Base-by-base conservation (phyloP, 2,888 invertebrate species). In the Apamea epomidion region DNA sequence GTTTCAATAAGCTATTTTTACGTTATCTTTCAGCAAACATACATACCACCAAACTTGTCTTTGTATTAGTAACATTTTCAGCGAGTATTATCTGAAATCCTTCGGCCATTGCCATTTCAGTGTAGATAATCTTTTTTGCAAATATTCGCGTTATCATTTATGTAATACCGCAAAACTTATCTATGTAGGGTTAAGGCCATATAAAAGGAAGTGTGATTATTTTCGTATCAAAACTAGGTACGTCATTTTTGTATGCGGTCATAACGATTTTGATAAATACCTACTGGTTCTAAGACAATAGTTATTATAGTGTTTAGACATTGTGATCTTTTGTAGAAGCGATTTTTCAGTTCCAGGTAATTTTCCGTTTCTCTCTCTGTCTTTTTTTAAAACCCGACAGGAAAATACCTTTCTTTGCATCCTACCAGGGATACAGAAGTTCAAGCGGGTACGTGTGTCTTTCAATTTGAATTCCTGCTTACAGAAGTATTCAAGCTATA, bases 121-220 rank as follows among this genome's bases (percentile, higher is more conserved):
- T 58, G 60, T 5, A 78, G 87, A 88, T 89, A 81, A 89, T 86
- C 77, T 69, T 81, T 89, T 86, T 88, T 82, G 86, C 89, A 90
- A 89, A 86, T 89, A 88, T 74, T 72, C 71, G 62, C 65, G 71
- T 88, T 89, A 89, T 89, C 90, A 37, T 87, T 90, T 88, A 89
- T 81, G 78, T 89, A 89, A 89, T 83, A 83, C 78, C 74, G 68
- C 81, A 79, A 80, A 74, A 80, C 64, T 89, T 89, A 89, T 89
- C 89, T 84, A 84, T 82, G 58, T 82, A 85, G 84, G 88, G 89
- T 90, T 88, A 89, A 90, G 89, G 90, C 73, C 89, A 64, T 73
- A 69, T 84, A 69, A 37, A 85, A 83, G 87, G 89, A 83, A 88
- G 74, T 80, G 58, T 14, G 86, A 86, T 86, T 82, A 76, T 75